These are phyloP conservation scores for Rhinopomastus cyanomelas DNA, from an alignment of 2,113 vertebrate genomes.

Conservation along the genomic window DNA sequence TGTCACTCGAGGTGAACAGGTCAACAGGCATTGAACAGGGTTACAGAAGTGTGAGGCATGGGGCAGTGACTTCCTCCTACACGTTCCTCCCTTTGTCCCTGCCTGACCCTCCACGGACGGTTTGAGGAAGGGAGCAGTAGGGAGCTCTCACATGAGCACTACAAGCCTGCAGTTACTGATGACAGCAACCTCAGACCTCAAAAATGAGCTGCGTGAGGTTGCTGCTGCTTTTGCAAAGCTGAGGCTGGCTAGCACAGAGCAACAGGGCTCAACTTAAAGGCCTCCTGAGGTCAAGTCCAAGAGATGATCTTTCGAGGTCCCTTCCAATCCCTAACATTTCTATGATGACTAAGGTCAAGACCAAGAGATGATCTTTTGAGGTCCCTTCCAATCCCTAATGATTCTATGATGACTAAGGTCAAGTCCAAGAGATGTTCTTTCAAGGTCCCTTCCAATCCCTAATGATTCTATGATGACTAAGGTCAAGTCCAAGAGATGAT, in stretches of 20 bases:
- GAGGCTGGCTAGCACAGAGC: neutral
- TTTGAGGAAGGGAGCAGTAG: neutral
- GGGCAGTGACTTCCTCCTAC: neutral
- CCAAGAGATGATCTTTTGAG: no score
- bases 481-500: no score
- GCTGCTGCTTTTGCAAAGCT: accelerated
- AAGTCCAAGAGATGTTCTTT: no score
- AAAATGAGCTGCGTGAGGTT: accelerated
- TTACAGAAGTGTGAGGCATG: neutral
- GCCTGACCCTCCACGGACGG: slow-evolving; percentile 6
- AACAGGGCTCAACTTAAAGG: neutral
- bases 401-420: no score
- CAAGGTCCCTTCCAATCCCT: no score
- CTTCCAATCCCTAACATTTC: no score
- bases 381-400: no score
- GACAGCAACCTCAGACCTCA: neutral
- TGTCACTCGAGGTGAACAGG: neutral
- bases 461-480: no score
- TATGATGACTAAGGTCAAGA: no score
- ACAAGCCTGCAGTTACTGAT: neutral
- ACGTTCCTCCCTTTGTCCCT: neutral
- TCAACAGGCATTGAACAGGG: accelerated
- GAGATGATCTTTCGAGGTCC: no score
- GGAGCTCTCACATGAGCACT: neutral
- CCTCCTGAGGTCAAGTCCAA: neutral